Conservation (phyloP, 2,888 invertebrate genomes). For the Standfussiana lucernea region DNA sequence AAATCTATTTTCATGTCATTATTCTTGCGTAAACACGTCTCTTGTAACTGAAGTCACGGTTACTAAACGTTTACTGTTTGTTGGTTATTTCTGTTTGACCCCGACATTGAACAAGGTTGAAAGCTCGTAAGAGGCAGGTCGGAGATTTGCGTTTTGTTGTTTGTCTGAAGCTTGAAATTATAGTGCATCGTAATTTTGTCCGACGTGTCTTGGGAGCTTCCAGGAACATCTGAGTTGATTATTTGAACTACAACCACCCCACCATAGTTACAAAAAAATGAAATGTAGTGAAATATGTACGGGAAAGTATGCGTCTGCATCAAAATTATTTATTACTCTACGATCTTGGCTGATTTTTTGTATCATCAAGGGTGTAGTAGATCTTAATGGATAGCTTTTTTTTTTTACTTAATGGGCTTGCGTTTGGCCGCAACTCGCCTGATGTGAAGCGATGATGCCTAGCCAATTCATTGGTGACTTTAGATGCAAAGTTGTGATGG, state of each 20-base stretch:
- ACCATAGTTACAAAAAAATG: background rate
- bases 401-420: no score
- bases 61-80: background rate
- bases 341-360: background rate
- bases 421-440: no score
- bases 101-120: conserved; percentile 42
- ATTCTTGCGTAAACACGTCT: conserved; percentile 1
- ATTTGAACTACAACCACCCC: background rate
- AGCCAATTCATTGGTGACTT: no score
- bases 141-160: background rate
- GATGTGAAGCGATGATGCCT: no score
- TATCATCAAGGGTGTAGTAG: background rate
- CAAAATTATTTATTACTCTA: no score
- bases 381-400: no score
- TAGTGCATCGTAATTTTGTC: background rate
- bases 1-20: conserved; percentile 28
- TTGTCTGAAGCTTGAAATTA: background rate
- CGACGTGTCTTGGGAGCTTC: background rate
- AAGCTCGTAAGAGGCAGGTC: background rate
- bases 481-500: no score
- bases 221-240: background rate
- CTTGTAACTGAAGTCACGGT: conserved; percentile 28
- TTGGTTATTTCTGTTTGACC: conserved; percentile 44
- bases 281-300: background rate
- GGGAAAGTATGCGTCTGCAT: no score